phyloP scores from a whole-genome alignment of 2,113 vertebrate genomes.

The Rutilus rutilus region DNA sequence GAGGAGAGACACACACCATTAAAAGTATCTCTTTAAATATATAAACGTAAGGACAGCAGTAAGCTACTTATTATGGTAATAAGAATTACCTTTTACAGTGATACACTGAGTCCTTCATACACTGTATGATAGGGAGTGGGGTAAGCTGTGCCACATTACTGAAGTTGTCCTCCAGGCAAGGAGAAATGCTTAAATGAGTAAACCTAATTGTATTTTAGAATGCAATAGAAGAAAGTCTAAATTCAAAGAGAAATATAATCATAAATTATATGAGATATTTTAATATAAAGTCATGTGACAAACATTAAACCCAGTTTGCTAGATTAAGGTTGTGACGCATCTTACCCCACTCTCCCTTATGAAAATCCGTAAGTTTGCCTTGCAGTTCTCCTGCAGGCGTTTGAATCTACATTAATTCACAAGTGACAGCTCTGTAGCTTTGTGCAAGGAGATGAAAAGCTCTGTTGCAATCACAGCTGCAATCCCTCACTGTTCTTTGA shows the following conservation, averaged over 20 bases:
- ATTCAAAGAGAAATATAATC: neutral
- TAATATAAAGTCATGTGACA: neutral
- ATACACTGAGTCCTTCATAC: conserved; percentile 9
- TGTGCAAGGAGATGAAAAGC: conserved; percentile 33
- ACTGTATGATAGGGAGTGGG: conserved; percentile 3
- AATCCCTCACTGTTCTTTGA: conserved; percentile 26
- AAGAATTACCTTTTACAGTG: neutral
- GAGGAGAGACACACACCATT: conserved; percentile 37
- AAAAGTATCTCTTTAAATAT: conserved; percentile 38
- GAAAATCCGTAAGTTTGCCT: neutral
- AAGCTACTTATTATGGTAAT: conserved; percentile 25
- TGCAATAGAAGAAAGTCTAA: neutral
- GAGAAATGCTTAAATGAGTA: neutral
- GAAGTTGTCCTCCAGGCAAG: neutral
- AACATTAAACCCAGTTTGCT: neutral
- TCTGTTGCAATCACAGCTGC: conserved; percentile 36
- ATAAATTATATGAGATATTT: neutral
- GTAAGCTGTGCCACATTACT: neutral
- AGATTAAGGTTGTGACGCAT: conserved; percentile 1
- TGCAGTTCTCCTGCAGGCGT: conserved; percentile 22
- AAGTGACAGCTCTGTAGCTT: conserved; percentile 11
- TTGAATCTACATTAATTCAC: conserved; percentile 19
- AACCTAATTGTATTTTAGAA: neutral
- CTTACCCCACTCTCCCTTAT: conserved; percentile 2
- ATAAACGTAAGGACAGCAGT: neutral